These are phyloP conservation scores for Tenebrosternarchus preto DNA, from an alignment of 2,113 vertebrate genomes.

Conservation along the genomic window DNA sequence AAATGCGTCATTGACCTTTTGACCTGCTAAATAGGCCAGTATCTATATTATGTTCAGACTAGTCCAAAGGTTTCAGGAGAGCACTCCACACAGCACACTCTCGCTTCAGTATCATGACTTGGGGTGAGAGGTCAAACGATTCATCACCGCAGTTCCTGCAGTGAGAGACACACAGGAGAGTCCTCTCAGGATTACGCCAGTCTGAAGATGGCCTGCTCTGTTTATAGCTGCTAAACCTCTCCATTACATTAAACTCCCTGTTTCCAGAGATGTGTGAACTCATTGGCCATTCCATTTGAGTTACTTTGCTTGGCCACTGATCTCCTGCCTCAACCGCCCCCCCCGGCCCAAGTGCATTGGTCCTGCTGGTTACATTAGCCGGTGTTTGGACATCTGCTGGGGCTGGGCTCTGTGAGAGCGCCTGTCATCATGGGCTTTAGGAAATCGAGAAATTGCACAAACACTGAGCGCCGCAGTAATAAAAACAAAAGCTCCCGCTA, in stretches of 20 bases:
- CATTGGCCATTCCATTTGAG: slow-evolving; percentile 75
- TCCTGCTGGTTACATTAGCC: slow-evolving; percentile 70
- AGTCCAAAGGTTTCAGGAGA: slow-evolving; percentile 4
- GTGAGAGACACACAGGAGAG: slow-evolving; percentile 84
- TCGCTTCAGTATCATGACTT: slow-evolving; percentile 78
- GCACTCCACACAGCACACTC: slow-evolving; percentile 77
- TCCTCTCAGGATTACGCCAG: slow-evolving; percentile 82
- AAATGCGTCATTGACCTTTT: not conserved
- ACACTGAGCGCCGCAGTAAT: slow-evolving; percentile 74
- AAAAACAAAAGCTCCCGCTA: slow-evolving; percentile 73
- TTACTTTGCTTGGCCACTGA: slow-evolving; percentile 58
- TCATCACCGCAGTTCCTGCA: slow-evolving; percentile 96
- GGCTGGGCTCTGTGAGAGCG: slow-evolving; percentile 60
- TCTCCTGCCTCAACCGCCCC: slow-evolving; percentile 14
- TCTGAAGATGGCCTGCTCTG: slow-evolving; percentile 80
- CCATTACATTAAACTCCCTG: slow-evolving; percentile 79
- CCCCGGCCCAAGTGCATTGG: slow-evolving; percentile 36
- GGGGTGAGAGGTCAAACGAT: slow-evolving; percentile 83
- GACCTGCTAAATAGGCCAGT: slow-evolving; percentile 10
- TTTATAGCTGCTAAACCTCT: slow-evolving; percentile 81
- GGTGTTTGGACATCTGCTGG: slow-evolving; percentile 78
- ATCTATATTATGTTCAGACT: slow-evolving; percentile 21
- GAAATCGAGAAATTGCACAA: slow-evolving; percentile 77
- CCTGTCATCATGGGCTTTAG: slow-evolving; percentile 72
- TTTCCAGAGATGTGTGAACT: slow-evolving; percentile 71